These are phyloP conservation scores for Grus americana DNA, from an alignment of 2,113 vertebrate genomes.

Conservation along the genomic window DNA sequence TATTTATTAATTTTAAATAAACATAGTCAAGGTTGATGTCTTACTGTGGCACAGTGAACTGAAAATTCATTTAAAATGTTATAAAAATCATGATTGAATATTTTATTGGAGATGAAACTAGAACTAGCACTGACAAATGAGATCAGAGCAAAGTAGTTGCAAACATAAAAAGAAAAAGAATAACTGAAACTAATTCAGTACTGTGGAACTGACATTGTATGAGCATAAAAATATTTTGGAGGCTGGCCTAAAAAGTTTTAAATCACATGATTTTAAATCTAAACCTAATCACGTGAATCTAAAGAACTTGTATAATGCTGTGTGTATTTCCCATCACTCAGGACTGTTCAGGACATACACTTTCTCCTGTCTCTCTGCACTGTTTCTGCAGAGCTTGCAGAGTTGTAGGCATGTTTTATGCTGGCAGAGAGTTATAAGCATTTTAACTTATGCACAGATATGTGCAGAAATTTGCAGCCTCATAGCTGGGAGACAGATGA, in stretches of 20 bases:
- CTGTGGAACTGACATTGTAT: not conserved
- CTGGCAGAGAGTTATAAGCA: not conserved
- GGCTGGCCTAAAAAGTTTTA: not conserved
- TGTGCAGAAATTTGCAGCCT: conserved; percentile 43
- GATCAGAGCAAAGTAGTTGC: not conserved
- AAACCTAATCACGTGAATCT: not conserved
- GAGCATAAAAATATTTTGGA: not conserved
- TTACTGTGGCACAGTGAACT: not conserved
- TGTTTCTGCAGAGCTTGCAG: not conserved
- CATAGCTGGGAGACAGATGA: conserved; percentile 30
- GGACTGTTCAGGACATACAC: not conserved
- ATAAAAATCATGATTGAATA: not conserved
- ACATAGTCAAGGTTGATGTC: not conserved
- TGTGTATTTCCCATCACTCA: not conserved
- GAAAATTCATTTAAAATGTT: not conserved
- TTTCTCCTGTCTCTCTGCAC: not conserved
- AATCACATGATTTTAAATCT: not conserved
- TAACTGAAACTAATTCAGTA: not conserved
- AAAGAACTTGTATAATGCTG: not conserved
- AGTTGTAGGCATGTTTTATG: not conserved
- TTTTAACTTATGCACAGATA: conserved; percentile 11
- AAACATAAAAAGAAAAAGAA: not conserved
- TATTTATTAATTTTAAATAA: not conserved
- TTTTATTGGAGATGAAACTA: not conserved
- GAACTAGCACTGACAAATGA: not conserved